phyloP scores from a whole-genome alignment of 2,888 invertebrate genomes.

The Trimorus sp. region DNA sequence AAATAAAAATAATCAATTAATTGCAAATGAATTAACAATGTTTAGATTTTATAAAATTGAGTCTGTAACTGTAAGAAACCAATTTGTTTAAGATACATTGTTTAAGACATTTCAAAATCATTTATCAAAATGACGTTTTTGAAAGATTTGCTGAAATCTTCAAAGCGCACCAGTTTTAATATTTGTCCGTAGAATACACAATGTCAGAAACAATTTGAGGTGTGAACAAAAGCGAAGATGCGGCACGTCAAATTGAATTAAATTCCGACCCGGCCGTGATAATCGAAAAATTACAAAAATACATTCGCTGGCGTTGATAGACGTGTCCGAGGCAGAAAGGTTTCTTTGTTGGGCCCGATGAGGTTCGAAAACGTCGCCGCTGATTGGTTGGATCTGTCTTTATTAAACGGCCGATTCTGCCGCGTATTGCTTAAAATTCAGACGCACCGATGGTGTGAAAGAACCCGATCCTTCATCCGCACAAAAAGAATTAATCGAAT shows the following conservation, averaged over 20 bases:
- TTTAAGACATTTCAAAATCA: too few species aligned
- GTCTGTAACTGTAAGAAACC: too few species aligned
- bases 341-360: slow-evolving; percentile 45
- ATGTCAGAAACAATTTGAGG: slow-evolving; percentile 31
- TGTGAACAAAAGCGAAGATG: background rate
- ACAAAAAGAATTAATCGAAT: slow-evolving; percentile 51
- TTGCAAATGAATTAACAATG: too few species aligned
- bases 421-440: slow-evolving; percentile 51
- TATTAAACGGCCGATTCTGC: slow-evolving; percentile 40
- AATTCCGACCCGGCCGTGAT: slow-evolving; percentile 29
- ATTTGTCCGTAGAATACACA: slow-evolving; percentile 9
- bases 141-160: background rate
- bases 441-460: slow-evolving; percentile 23
- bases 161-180: background rate
- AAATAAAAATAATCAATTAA: too few species aligned
- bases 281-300: slow-evolving; percentile 38
- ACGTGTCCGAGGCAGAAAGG: slow-evolving; percentile 39
- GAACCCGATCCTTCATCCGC: slow-evolving; percentile 38
- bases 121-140: too few species aligned
- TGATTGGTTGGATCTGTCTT: slow-evolving; percentile 44
- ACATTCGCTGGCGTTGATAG: slow-evolving; percentile 24
- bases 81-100: too few species aligned
- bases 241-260: slow-evolving; percentile 29
- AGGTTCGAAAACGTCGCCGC: slow-evolving; percentile 31
- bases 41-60: too few species aligned